These are phyloP conservation scores for Cyclargus thomasi DNA, from an alignment of 1,140 invertebrate species.

Conservation along the genomic window DNA sequence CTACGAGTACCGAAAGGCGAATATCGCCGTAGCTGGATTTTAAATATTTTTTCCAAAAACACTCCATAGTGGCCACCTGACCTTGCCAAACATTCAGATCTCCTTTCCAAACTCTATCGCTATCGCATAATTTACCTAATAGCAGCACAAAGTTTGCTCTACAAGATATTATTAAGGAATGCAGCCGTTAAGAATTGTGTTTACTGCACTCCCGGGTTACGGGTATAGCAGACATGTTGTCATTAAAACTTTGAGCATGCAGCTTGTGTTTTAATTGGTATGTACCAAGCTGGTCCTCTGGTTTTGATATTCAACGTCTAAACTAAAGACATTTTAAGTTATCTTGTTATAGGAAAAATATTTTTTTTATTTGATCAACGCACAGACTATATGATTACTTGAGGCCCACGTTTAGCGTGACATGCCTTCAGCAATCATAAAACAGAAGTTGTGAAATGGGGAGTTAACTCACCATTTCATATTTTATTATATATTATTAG, in stretches of 20 bases:
- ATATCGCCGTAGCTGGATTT: too few relatives aligned
- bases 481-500: too few relatives aligned
- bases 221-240: not conserved
- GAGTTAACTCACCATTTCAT: too few relatives aligned
- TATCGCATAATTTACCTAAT: not conserved
- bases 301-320: not conserved
- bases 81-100: too few relatives aligned
- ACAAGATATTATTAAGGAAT: not conserved
- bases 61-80: too few relatives aligned
- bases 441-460: too few relatives aligned
- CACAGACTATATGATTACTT: too few relatives aligned
- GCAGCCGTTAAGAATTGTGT: conserved; percentile 2
- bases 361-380: too few relatives aligned
- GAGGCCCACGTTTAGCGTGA: too few relatives aligned
- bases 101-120: not conserved
- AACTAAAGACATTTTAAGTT: not conserved
- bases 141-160: not conserved
- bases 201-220: not conserved
- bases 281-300: not conserved
- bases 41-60: too few relatives aligned
- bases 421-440: too few relatives aligned
- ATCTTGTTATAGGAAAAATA: not conserved
- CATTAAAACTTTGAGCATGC: conserved; percentile 1
- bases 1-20: too few relatives aligned
- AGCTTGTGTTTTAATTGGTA: not conserved